Evolutionary conservation across 2,113 vertebrate species (phyloP), one percentile per base, ranked within the genome.

Genomic region (Sminthopsis crassicaudata): DNA sequence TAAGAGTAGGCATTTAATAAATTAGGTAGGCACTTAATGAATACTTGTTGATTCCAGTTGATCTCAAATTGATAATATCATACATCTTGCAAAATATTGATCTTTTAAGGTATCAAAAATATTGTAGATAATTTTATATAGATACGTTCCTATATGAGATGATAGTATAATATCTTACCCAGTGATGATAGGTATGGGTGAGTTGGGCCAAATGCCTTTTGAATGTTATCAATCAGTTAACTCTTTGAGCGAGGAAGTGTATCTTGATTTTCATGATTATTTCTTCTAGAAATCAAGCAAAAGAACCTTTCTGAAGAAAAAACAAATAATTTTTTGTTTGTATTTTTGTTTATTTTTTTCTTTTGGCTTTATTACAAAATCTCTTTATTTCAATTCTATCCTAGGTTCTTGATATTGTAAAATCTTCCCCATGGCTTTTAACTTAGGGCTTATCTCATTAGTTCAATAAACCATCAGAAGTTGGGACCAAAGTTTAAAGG

Each of bases 401-500:
- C n/a, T 84, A 89, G 88, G 91, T 93, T 92, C 89, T 92, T 97
- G 76, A 93, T 7, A 88, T 94, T 97, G 95, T 96, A 93, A 98
- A 91, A 95, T 97, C 95, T 96, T 98, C 91, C 88, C 93, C 42
- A 96, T 97, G 97, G 97, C 92, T 98, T 98, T 98, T 97, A 97
- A 96, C 91, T 92, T 48, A 91, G 46, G 91, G 93, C 95, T 97
- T 97, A 98, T 98, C 97, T 98, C 97, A 92, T 97, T 97, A 95
- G 91, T 52, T 36, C 94, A 84, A 90, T 93, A 94, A 92, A 94
- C 91, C 88, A 67, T 94, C 88, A 96, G 93, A 97, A 67, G 42
- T 50, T 14, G 14, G 67, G 36, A 42, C n/a, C 14, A 84, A 84
- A 93, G 54, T 97, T 96, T 92, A 96, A 98, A 93, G 98, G 96